phyloP scores from a whole-genome alignment of 2,888 invertebrate genomes.

The Tipula vernalis region DNA sequence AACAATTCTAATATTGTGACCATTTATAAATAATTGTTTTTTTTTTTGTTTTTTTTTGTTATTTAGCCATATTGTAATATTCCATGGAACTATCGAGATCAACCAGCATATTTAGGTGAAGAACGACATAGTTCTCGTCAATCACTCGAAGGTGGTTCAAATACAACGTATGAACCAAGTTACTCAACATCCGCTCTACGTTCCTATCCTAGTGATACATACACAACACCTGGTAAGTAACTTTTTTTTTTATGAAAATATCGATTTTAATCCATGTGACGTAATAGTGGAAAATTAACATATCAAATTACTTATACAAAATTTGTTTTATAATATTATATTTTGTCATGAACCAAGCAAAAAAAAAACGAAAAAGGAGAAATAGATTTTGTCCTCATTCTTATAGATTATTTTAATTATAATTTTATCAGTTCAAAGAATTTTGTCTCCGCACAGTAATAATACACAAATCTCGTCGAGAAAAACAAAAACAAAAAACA shows the following conservation, averaged over 20 bases:
- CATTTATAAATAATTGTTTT: neutral
- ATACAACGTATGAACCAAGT: slow-evolving; percentile 29
- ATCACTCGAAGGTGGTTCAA: slow-evolving; percentile 35
- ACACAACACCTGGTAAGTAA: slow-evolving; percentile 32
- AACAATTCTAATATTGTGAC: neutral
- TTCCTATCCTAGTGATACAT: slow-evolving; percentile 34
- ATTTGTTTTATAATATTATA: neutral
- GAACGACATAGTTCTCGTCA: slow-evolving; percentile 35
- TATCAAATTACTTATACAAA: neutral
- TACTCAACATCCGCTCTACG: slow-evolving; percentile 32
- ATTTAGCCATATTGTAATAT: slow-evolving; percentile 18
- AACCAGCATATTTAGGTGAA: slow-evolving; percentile 27
- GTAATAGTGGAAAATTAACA: neutral
- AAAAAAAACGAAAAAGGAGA: neutral
- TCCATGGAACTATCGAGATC: slow-evolving; percentile 35
- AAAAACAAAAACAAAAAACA: neutral
- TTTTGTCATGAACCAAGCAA: neutral
- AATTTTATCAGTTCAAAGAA: neutral
- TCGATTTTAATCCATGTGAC: neutral
- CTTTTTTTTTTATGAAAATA: neutral
- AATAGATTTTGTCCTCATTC: neutral
- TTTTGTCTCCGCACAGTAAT: neutral
- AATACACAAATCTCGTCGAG: neutral
- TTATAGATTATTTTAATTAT: neutral
- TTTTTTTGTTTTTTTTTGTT: neutral